A percentile compares a stretch with the other conserved stretches of the same genome.
Evolutionary conservation across 2,888 invertebrate genomes (phyloP).

Genomic region (Brenthis daphne): DNA sequence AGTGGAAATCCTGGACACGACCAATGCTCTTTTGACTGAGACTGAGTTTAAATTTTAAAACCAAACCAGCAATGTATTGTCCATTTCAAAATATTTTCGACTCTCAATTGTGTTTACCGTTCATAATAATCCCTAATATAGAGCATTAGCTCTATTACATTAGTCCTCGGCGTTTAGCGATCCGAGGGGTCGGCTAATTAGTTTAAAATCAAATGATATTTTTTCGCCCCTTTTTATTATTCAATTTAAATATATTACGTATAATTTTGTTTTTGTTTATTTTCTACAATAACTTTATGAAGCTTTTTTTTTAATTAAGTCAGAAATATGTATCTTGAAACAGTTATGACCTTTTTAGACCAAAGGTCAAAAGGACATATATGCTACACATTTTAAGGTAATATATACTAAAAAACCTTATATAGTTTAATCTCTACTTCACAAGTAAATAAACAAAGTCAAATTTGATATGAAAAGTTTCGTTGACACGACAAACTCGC

Average conservation of each 20-base stretch:
- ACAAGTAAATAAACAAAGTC: background rate
- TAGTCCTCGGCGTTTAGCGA: slow-evolving; percentile 50
- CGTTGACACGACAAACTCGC: background rate
- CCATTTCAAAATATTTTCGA: slow-evolving; percentile 2
- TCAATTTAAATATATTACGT: slow-evolving; percentile 44
- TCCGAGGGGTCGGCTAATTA: slow-evolving; percentile 62
- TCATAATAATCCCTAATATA: slow-evolving; percentile 39
- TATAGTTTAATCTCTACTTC: no score
- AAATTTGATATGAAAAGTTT: background rate
- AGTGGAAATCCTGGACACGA: background rate
- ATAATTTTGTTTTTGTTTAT: slow-evolving; percentile 19
- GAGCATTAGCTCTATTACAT: no score
- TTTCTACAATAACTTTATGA: background rate
- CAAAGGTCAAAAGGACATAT: no score
- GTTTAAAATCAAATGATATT: slow-evolving; percentile 66
- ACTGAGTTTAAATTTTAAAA: slow-evolving; percentile 9
- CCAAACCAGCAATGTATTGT: slow-evolving; percentile 36
- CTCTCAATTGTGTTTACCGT: slow-evolving; percentile 27
- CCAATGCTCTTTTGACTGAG: slow-evolving; percentile 11
- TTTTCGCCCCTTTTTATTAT: slow-evolving; percentile 62
- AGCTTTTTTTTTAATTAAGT: background rate
- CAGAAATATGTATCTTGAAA: no score
- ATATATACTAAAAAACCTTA: no score
- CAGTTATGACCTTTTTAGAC: no score
- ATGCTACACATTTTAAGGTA: no score